A percentile compares a stretch with the other conserved stretches of the same genome.
Evolutionary conservation across 2,113 vertebrate species (phyloP).

Genomic region (Lota lota): DNA sequence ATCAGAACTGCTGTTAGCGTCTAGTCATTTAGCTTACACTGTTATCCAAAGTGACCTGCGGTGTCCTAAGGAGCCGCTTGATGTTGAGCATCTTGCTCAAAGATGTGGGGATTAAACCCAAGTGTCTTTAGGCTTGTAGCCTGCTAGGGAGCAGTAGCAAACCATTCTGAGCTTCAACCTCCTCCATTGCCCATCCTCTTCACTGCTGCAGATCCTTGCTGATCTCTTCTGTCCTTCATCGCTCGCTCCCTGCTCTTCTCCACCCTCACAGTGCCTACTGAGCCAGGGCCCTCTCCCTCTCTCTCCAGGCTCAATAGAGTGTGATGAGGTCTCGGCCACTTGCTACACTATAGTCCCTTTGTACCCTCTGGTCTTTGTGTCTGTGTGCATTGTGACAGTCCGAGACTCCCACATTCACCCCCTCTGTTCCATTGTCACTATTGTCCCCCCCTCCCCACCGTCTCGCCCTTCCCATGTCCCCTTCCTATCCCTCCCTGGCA

Average conservation of each 20-base stretch:
- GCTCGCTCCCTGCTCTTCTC: neutral
- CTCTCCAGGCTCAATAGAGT: slow-evolving; percentile 29
- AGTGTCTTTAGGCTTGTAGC: no score
- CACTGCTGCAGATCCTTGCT: neutral
- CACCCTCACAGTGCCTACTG: neutral
- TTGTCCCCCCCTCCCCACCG: slow-evolving; percentile 43
- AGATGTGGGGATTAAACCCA: no score
- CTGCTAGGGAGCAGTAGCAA: no score
- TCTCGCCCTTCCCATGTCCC: slow-evolving; percentile 11
- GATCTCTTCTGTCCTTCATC: neutral
- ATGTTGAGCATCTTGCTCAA: no score
- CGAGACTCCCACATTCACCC: slow-evolving; percentile 15
- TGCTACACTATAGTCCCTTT: slow-evolving; percentile 40
- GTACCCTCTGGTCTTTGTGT: slow-evolving; percentile 51
- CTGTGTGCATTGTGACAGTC: slow-evolving; percentile 38
- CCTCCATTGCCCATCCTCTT: no score
- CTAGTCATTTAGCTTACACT: no score
- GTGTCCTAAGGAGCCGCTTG: no score
- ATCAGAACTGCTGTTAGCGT: no score
- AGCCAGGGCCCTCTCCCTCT: neutral
- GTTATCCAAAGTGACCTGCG: no score
- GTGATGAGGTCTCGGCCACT: slow-evolving; percentile 51
- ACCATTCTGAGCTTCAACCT: no score
- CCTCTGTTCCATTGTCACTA: slow-evolving; percentile 46
- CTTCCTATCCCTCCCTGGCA: slow-evolving; percentile 5